Percentiles rank a stretch among this genome's conserved stretches.
phyloP scores from a whole-genome alignment of 2,113 vertebrate species.

The Glaucomys volans region DNA sequence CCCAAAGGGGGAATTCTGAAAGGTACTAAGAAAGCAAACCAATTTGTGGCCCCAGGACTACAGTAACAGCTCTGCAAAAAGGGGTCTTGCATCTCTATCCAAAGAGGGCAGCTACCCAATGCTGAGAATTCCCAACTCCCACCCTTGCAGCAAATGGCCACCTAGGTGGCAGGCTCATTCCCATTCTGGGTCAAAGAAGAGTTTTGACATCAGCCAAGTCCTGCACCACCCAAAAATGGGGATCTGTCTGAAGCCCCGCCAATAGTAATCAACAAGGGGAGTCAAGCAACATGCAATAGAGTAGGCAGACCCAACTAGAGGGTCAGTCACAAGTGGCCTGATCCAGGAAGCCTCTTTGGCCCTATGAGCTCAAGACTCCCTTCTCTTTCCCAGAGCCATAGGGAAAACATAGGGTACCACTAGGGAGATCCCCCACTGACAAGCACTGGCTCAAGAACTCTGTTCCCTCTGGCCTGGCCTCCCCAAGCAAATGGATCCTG shows the following conservation, averaged over 20 bases:
- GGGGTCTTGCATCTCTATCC: not conserved
- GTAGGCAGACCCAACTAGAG: not conserved
- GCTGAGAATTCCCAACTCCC: not conserved
- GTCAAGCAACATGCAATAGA: rapidly evolving
- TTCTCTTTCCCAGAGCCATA: not conserved
- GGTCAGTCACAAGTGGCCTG: too few species aligned
- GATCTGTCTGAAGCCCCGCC: not conserved
- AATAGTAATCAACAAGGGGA: not conserved
- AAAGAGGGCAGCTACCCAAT: not conserved
- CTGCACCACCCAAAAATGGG: not conserved
- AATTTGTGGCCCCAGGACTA: not conserved
- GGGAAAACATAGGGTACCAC: not conserved
- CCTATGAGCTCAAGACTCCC: not conserved
- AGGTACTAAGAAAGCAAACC: not conserved
- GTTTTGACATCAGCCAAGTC: not conserved
- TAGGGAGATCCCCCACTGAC: not conserved
- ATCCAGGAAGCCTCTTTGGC: not conserved
- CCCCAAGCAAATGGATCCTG: not conserved
- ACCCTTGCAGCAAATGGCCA: not conserved
- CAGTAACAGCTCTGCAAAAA: not conserved
- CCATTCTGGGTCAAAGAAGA: not conserved
- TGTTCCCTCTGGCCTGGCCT: not conserved
- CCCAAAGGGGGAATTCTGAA: not conserved
- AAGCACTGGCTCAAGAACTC: not conserved
- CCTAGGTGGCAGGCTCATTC: not conserved